Base-by-base conservation (phyloP, 2,888 invertebrate genomes). In the Macaria liturata region DNA sequence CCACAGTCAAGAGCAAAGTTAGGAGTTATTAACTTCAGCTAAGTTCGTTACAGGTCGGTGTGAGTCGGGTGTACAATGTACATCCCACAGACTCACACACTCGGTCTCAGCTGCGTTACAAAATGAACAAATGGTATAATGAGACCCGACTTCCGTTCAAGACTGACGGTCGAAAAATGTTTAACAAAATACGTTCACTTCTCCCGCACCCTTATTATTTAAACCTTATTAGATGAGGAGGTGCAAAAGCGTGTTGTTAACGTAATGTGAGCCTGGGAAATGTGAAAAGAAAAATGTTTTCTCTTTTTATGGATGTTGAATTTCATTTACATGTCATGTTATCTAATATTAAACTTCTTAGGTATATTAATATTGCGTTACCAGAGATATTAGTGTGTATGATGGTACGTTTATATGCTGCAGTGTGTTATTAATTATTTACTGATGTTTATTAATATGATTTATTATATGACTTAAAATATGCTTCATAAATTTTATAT, bases 21-120 rank as follows among this genome's bases (percentile, higher is more conserved):
- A 68, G 73, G 48, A 80, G 78, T 80, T 80, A 83, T 83, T 84
- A 83, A 83, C 81, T 84, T 80, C 69, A 70, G 69, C 70, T 81
- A 82, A 83, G 77, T 83, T 78, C 69, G 80, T 84, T 82, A 76
- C 76, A 71, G 63, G 61, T 66, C 65, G 54, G 57, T 51, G 52
- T 55, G 57, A 59, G 43, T 69, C 64, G 66, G 70, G 61, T 70
- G 67, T 72, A 72, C 74, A 75, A 67, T 20, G 67, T 72, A 72
- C 74, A 75, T 67, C 2, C 20, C 20, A 20, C 20, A 20, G 61
- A 61, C 34, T 49, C 52, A 56, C 51, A 60, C 49, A 59, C 52
- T 37, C 54, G 65, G 66, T 67, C 66, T 65, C 81, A 81, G 76
- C 80, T 82, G 79, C 69, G 75, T 73, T 76, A 61, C 66, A 69